A percentile compares a stretch with the other conserved stretches of the same genome.
These are phyloP conservation scores for Metaphire vulgaris DNA, from an alignment of 1,140 invertebrate genomes.

Conservation along the genomic window DNA sequence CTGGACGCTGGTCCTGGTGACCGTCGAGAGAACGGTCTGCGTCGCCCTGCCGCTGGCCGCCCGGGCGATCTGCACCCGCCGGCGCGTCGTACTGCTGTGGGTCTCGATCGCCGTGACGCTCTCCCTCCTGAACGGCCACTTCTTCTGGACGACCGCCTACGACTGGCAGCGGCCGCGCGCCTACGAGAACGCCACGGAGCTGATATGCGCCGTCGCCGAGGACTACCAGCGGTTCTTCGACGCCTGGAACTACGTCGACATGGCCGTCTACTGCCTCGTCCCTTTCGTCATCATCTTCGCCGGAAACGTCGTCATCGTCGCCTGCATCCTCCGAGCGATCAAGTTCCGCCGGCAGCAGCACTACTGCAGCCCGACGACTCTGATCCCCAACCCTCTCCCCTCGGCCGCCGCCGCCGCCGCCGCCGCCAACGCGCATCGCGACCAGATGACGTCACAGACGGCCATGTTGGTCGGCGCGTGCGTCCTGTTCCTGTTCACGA, in stretches of 20 bases:
- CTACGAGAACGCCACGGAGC: background rate
- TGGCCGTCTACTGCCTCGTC: background rate
- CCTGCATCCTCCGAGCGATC: background rate
- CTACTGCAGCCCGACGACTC: background rate
- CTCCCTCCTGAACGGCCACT: background rate
- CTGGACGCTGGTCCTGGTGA: conserved; percentile 10
- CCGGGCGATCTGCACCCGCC: background rate
- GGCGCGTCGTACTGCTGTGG: conserved; percentile 3
- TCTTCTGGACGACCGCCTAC: conserved; percentile 10
- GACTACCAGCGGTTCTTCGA: conserved; percentile 7
- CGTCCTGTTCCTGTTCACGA: conserved; percentile 2
- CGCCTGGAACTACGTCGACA: conserved; percentile 5
- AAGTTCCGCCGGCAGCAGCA: background rate
- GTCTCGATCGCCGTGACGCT: background rate
- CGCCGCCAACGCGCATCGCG: background rate
- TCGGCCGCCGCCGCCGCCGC: background rate
- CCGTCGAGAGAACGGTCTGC: conserved; percentile 5
- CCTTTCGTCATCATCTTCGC: conserved; percentile 12
- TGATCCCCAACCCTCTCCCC: background rate
- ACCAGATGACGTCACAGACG: background rate
- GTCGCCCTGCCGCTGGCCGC: conserved; percentile 14
- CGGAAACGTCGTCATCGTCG: conserved; percentile 15
- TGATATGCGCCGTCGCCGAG: background rate
- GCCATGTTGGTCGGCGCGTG: conserved; percentile 10
- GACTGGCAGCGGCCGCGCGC: background rate